Evolutionary conservation across 1,140 invertebrate species (phyloP), one percentile per base, ranked within the genome.

Genomic region (Liolophura sinensis): DNA sequence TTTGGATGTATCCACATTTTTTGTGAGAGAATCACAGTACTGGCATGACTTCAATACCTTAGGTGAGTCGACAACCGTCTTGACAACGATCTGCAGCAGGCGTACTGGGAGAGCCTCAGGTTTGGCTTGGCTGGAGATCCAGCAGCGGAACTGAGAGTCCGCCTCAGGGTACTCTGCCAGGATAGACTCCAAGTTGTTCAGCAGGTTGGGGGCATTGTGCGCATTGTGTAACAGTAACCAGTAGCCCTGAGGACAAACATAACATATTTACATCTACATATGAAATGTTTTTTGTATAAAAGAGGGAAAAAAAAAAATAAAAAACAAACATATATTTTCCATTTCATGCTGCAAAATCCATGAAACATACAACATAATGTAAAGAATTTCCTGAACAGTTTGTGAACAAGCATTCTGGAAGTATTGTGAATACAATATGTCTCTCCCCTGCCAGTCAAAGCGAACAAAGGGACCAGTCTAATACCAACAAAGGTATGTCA

Each of bases 151-250:
- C 50, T 77, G 69, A 6, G 77, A 60, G 58, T 85, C 79, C 7
- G 76, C 59, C 6, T 56, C 51, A 9, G 64, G 55, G 15, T 69
- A 46, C 50, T 83, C 81, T 16, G 63, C 55, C 57, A 85, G 70
- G 14, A 82, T 68, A 12, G 75, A 68, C 62, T 82, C 80, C 11
- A 84, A 58, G 56, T 68, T 67, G 48, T 74, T 71, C 64, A 85
- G 72, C 11, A 85, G 70, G n/a, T 73, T 63, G 12, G 75, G 74
- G 22, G 77, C 70, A 72, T 81, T 83, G 69, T 84, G 82, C 22
- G 81, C 81, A 75, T 83, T 80, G 65, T 83, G 77, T 20, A 85
- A 73, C 12, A 84, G 65, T 7, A 84, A 70, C 83, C 83, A 85
- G 18, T 55, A 60, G 46, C 80, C 82, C 83, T 84, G 62, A 11